Evolutionary conservation across 2,888 invertebrate genomes (phyloP).

Genomic region (Eueremaeus valkanovi): DNA sequence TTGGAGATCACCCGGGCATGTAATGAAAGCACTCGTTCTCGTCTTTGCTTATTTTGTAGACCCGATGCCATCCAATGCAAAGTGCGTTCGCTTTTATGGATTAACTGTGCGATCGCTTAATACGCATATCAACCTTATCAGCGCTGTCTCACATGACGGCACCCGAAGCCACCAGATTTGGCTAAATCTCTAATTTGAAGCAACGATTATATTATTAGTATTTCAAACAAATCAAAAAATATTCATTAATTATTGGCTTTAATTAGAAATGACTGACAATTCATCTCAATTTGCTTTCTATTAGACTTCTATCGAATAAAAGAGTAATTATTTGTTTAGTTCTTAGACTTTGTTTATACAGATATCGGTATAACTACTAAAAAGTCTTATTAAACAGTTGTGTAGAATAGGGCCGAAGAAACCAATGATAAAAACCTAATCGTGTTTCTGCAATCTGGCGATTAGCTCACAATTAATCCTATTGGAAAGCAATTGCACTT

Average conservation of each 20-base stretch:
- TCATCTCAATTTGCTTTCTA: too few species aligned
- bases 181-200: not conserved
- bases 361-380: too few species aligned
- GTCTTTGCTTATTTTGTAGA: slow-evolving; percentile 19
- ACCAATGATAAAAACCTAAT: slow-evolving; percentile 13
- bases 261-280: too few species aligned
- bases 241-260: too few species aligned
- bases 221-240: not conserved
- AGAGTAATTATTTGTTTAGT: too few species aligned
- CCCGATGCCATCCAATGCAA: slow-evolving; percentile 14
- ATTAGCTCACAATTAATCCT: slow-evolving; percentile 15
- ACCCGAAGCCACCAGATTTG: not conserved
- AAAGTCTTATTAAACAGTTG: not conserved
- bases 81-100: not conserved
- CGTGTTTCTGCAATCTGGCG: slow-evolving; percentile 9
- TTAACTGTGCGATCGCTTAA: slow-evolving; percentile 3
- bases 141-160: slow-evolving; percentile 15
- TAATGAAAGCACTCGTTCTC: slow-evolving; percentile 32
- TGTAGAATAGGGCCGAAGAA: not conserved
- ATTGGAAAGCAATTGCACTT: slow-evolving; percentile 17
- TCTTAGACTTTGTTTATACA: too few species aligned
- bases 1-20: slow-evolving; percentile 21
- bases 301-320: too few species aligned
- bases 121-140: slow-evolving; percentile 29
- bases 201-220: too few species aligned